phyloP scores from a whole-genome alignment of 2,113 vertebrate species.

The Sorex araneus region DNA sequence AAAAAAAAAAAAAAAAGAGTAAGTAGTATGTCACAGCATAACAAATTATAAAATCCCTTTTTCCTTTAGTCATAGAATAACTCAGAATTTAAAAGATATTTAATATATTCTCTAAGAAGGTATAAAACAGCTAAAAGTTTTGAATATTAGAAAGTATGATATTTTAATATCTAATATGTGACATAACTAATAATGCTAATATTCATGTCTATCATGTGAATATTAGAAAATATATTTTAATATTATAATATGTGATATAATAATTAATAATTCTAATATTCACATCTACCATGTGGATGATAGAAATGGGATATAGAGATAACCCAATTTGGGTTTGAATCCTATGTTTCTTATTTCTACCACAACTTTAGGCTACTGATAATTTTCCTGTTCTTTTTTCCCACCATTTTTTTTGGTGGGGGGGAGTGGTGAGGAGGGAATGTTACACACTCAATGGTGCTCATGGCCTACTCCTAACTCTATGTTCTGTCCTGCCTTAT shows the following conservation, averaged over 20 bases:
- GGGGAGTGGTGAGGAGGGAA: no score
- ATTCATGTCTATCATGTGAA: no score
- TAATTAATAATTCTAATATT: no score
- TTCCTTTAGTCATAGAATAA: not conserved
- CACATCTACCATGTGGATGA: no score
- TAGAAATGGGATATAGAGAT: not conserved
- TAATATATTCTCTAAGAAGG: not conserved
- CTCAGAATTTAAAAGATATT: slow-evolving; percentile 54
- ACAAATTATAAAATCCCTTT: not conserved
- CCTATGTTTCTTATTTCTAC: not conserved
- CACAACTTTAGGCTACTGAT: no score
- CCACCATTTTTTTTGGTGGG: not conserved
- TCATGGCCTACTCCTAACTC: no score
- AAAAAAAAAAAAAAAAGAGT: no score
- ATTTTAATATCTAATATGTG: no score
- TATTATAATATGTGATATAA: no score
- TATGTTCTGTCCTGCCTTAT: not conserved
- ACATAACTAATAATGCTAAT: no score
- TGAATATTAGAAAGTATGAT: not conserved
- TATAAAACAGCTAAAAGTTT: not conserved
- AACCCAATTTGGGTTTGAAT: not conserved
- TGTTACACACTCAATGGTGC: no score
- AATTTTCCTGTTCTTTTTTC: not conserved
- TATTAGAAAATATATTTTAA: not conserved
- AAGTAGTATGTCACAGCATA: not conserved